Base-by-base conservation (phyloP, 2,888 invertebrate species). In the Lasioglossum villosulum region DNA sequence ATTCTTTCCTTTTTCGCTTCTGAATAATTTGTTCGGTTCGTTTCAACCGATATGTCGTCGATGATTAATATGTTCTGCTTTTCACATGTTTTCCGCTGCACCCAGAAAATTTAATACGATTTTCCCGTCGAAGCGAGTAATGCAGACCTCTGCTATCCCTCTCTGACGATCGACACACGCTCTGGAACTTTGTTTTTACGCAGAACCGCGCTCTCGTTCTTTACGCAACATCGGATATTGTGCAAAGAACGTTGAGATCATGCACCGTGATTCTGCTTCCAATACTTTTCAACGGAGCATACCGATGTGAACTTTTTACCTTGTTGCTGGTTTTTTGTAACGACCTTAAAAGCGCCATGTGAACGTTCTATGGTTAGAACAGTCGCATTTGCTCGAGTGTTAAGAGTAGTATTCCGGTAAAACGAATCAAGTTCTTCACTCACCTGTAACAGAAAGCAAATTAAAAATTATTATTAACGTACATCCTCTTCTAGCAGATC, bases 391-490 rank as follows among this genome's bases (percentile, higher is more conserved):
- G 2, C 34, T 23, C 52, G 16, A 39, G 27, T 27, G 19, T 27
- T 78, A 78, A 71, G 52, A 52, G 23, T 23, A 52, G 23, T 3
- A 52, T 52, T 84, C 63, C 78, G 63, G 4, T 45, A 6, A 5
- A 37, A n/a, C 37, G 68, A 30, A 19, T 16, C 2, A 30, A 63
- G 63, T 66, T 6, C 27, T 27, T 52, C 30, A 75, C 78, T 84
- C 83, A 84, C 84, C 84, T 83, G 78, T 4, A 84, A 84, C 78
- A 78, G 14, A 83, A 42, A 72, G 10, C 5, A 56, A 34, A 63
- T 34, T 16, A 30, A 10, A 5, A 0, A 14, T 56, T 73, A 14
- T 56, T 73, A 82, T 12, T 37, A 37, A 23, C 8, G 19, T 37
- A 23, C 37, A 4, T 2, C 6, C 34, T 68, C 8, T 66, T 30